Conservation (phyloP, 2,888 invertebrate species). For the Blastobasis lacticolella region DNA sequence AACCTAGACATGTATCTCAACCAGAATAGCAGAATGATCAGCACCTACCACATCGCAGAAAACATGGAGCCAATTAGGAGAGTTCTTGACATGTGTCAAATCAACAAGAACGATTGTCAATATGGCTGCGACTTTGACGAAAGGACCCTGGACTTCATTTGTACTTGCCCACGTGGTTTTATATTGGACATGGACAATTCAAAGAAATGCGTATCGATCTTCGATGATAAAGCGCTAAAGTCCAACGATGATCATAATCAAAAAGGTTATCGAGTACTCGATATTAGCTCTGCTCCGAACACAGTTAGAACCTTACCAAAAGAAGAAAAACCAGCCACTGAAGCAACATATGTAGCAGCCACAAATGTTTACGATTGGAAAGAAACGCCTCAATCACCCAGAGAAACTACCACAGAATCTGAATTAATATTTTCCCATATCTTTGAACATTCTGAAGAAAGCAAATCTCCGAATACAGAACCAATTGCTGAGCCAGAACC, state of each 20-base stretch:
- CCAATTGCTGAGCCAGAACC: constrained; percentile 14
- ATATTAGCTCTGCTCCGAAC: constrained; percentile 30
- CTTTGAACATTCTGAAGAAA: constrained; percentile 32
- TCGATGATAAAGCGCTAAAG: constrained; percentile 20
- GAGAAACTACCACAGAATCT: constrained; percentile 41
- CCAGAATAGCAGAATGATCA: constrained; percentile 68
- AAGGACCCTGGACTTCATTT: constrained; percentile 74
- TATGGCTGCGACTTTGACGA: constrained; percentile 80
- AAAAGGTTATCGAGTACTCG: constrained; percentile 26
- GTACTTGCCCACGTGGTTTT: constrained; percentile 76
- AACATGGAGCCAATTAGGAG: constrained; percentile 47
- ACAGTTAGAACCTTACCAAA: constrained; percentile 32
- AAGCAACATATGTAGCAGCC: constrained; percentile 4
- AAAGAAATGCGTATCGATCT: constrained; percentile 57
- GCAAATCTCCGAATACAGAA: constrained; percentile 10
- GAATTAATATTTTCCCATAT: constrained; percentile 48
- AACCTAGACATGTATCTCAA: constrained; percentile 66
- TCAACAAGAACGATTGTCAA: constrained; percentile 78
- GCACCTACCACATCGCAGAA: constrained; percentile 65
- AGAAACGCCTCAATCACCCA: constrained; percentile 31
- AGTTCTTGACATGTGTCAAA: constrained; percentile 78
- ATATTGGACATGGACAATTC: constrained; percentile 46
- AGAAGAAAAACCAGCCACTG: constrained; percentile 33
- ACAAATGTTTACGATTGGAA: constrained; percentile 34
- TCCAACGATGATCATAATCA: constrained; percentile 19